Evolutionary conservation across 2,113 vertebrate species (phyloP).

Genomic region (Callospermophilus lateralis): DNA sequence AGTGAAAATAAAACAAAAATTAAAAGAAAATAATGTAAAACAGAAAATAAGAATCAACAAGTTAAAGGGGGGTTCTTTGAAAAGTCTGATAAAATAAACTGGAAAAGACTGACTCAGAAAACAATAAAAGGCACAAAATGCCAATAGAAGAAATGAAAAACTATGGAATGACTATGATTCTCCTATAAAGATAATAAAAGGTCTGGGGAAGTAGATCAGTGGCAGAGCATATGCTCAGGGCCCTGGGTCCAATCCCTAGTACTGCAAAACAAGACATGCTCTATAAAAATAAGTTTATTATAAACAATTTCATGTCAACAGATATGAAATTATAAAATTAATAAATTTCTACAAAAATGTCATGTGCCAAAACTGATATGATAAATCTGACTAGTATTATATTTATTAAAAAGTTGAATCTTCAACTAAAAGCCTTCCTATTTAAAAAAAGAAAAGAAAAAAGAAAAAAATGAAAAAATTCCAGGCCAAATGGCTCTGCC

Average conservation of each 20-base stretch:
- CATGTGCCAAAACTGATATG: neutral
- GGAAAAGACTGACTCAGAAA: neutral
- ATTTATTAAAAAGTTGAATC: neutral
- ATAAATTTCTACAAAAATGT: neutral
- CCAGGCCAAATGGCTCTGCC: neutral
- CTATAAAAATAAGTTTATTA: neutral
- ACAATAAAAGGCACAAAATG: neutral
- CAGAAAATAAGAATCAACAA: neutral
- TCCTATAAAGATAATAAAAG: neutral
- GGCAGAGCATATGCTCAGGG: too few species aligned
- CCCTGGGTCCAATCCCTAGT: too few species aligned
- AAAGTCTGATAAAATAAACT: neutral
- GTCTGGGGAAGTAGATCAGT: too few species aligned
- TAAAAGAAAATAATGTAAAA: neutral
- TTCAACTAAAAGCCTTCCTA: neutral
- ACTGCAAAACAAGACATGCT: too few species aligned
- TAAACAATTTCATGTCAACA: neutral
- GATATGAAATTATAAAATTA: neutral
- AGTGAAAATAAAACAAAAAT: neutral
- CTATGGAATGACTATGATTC: neutral
- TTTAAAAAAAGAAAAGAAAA: neutral
- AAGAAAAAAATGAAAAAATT: neutral
- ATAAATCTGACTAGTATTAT: neutral
- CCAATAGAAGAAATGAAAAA: neutral
- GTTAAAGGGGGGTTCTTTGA: neutral